These are phyloP conservation scores for Ploceus nigricollis DNA, from an alignment of 2,113 vertebrate genomes.

Conservation along the genomic window DNA sequence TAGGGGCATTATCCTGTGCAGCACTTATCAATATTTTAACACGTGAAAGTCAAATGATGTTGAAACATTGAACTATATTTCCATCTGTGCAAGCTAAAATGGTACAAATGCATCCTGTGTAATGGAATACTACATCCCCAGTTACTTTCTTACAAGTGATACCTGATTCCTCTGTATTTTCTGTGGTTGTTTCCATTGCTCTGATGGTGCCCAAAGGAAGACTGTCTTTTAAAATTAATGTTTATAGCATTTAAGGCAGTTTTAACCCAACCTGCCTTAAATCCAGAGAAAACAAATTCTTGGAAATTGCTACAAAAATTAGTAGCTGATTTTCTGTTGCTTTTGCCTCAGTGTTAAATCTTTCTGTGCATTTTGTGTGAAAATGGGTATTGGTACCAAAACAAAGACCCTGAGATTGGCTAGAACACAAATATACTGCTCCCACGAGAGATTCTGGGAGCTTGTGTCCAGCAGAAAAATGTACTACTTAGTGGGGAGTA, in stretches of 20 bases:
- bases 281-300: constrained; percentile 53
- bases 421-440: not conserved
- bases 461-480: not conserved
- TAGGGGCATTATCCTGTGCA: constrained; percentile 77
- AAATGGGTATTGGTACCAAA: not conserved
- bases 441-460: not conserved
- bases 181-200: constrained; percentile 50
- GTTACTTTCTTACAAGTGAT: constrained; percentile 82
- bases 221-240: constrained; percentile 71
- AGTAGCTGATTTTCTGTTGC: not conserved
- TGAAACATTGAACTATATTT: constrained; percentile 88
- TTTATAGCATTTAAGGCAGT: constrained; percentile 43
- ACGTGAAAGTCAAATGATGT: constrained; percentile 91
- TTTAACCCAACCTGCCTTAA: constrained; percentile 44
- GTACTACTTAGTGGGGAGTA: not conserved
- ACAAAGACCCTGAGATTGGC: not conserved
- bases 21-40: constrained; percentile 90
- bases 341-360: not conserved
- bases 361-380: not conserved
- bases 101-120: constrained; percentile 77
- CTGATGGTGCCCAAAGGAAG: constrained; percentile 68
- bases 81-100: constrained; percentile 88
- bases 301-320: constrained; percentile 21
- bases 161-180: constrained; percentile 73
- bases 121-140: constrained; percentile 83